Evolutionary conservation across 2,797 vertebrate genomes (phyloP), one percentile per base, ranked within the genome.

Genomic region (Micromesistius poutassou): DNA sequence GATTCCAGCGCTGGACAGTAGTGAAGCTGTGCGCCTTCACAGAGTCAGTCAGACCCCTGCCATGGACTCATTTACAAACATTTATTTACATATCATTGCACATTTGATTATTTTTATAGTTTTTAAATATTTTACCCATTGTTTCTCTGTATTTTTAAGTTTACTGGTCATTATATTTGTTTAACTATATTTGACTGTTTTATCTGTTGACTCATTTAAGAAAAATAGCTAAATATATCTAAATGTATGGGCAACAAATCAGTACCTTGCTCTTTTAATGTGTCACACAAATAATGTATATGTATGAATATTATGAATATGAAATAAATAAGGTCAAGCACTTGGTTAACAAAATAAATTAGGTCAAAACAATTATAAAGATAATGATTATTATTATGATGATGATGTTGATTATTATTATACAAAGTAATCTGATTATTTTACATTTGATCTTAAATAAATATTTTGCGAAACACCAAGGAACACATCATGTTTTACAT

Each of bases 11-110:
- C 78, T 71, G 73, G 76, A 66, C 76, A 30, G 30, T 80, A 81
- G 83, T 82, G 76, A 85, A 82, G 77, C 74, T 78, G 68, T 76
- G 80, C 46, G 22, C n/a, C 6, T 25, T 9, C 22, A 62, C 55
- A 62, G 1, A 22, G 55, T 22, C 4, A n/a, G 22, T 16, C 46
- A 19, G 5, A 16, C 46, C 46, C 19, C 16, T 50, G 19, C 19
- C 46, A 16, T 22, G 0, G 40, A 50, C 14, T 16, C 46, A 50
- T 25, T 1, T n/a, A 7, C 55, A 62, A 62, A 62, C 55, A 13
- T 62, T 6, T 25, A 25, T 62, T 62, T 25, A 25, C n/a, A 62
- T 62, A 25, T 25, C 22, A 25, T 62, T 62, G 22, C 5, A n/a
- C 7, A 12, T 14, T n/a, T n/a, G 6, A 62, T 25, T 62, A 25